Evolutionary conservation across 2,113 vertebrate genomes (phyloP), one percentile per base, ranked within the genome.

Genomic region (Pedionomus torquatus): DNA sequence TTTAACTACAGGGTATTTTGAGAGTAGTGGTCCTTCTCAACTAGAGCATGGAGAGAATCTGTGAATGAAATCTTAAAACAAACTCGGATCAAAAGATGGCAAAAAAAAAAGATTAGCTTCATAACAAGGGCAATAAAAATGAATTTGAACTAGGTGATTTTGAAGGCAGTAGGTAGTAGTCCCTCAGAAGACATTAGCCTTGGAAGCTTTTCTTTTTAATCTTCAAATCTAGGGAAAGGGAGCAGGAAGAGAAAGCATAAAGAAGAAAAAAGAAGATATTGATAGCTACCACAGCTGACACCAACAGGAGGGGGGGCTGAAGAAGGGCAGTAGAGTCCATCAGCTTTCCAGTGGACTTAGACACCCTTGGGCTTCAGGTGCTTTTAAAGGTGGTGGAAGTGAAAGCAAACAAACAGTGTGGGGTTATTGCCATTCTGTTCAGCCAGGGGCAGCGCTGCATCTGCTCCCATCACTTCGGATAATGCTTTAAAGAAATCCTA

Each of bases 361-460:
- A 23, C 35, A 64, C 14, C 13, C 37, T 55, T 16, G 16, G 57
- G 28, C 52, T 64, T 75, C 30, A 16, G 15, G 13, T 60, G 30
- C 11, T 83, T 90, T 55, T 33, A 86, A 35, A 46, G 0, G 1
- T 30, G 52, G 31, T 2, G 3, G 66, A 93, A 33, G 17, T 61
- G 30, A 64, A 15, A 90, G 19, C 55, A 60, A 70, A 21, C 30
- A 57, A n/a, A 31, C 5, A 41, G 20, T 19, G 10, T 1, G 3
- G 19, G 19, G 26, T 7, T 55, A 23, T 48, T 71, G 9, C 6
- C 19, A 1, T 57, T 43, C 37, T 57, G 15, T 68, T n/a, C 4
- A 1, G 35, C 23, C 18, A n/a, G 30, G 12, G 7, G 4, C 20
- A 86, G 43, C 0, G 1, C 15, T 33, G 44, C 0, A 0, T 39